A percentile compares a stretch with the other conserved stretches of the same genome.
Conservation (phyloP, 2,797 vertebrate genomes). For the Acanthornis magna region DNA sequence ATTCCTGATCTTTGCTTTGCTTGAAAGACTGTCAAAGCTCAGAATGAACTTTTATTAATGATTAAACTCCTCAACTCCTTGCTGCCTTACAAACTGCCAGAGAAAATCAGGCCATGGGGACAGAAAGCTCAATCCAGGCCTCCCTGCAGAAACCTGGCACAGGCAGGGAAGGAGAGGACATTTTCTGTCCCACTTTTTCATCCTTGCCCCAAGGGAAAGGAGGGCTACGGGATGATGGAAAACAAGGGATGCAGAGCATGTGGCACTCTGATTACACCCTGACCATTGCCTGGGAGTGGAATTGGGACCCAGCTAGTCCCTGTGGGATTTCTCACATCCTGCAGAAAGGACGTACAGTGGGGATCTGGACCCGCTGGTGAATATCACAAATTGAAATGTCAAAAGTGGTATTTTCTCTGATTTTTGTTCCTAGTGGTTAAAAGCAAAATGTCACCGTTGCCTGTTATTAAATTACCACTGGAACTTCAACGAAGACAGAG, state of each 20-base stretch:
- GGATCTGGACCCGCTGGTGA: not conserved
- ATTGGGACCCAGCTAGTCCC: not conserved
- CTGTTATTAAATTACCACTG: not conserved
- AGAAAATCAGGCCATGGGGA: not conserved
- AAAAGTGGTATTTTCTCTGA: not conserved
- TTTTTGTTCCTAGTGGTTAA: not conserved
- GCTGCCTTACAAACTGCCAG: not conserved
- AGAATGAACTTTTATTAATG: not conserved
- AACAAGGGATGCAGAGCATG: not conserved
- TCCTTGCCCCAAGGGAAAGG: not conserved
- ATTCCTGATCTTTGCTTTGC: not conserved
- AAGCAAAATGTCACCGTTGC: not conserved
- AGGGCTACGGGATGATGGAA: not conserved
- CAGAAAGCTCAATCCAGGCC: not conserved
- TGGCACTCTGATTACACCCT: not conserved
- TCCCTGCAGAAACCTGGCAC: not conserved
- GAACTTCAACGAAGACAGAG: not conserved
- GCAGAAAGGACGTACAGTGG: not conserved
- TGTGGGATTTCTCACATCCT: not conserved
- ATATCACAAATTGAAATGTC: not conserved
- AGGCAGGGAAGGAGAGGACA: not conserved
- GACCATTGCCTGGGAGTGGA: rapidly evolving
- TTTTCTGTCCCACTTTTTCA: not conserved
- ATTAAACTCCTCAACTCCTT: not conserved
- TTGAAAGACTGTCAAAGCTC: not conserved